Percentiles rank a stretch among this genome's conserved stretches.
These are phyloP conservation scores for Fringilla coelebs DNA, from an alignment of 2,797 vertebrate species.

Conservation along the genomic window DNA sequence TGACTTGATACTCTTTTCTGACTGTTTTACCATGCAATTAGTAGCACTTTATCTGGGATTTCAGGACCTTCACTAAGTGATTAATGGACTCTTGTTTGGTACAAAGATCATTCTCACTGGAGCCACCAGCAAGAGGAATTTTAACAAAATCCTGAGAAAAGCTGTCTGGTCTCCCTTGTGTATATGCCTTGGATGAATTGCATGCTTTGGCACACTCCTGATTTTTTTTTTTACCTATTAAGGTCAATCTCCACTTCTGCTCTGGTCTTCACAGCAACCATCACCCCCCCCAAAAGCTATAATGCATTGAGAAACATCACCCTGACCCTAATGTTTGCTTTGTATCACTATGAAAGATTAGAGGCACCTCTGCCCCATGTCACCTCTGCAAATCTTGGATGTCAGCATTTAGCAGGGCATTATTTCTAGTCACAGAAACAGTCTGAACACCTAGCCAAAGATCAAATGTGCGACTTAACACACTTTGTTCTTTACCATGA, in stretches of 20 bases:
- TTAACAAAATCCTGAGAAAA: background rate
- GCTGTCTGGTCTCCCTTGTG: background rate
- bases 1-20: background rate
- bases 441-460: background rate
- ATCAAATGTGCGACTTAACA: background rate
- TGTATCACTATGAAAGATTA: background rate
- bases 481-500: background rate
- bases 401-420: background rate
- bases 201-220: background rate
- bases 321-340: background rate
- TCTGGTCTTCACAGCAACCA: background rate
- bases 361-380: background rate
- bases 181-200: background rate
- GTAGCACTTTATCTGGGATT: background rate
- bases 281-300: background rate
- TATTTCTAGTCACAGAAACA: background rate
- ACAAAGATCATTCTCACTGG: background rate
- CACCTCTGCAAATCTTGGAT: background rate
- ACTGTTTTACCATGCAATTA: background rate
- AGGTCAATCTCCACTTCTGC: background rate
- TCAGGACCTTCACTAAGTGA: background rate
- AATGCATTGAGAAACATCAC: background rate
- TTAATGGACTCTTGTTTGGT: background rate
- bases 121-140: background rate
- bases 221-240: background rate